A percentile compares a stretch with the other conserved stretches of the same genome.
phyloP scores from a whole-genome alignment of 2,113 vertebrate genomes.

The Phalacrocorax carbo region DNA sequence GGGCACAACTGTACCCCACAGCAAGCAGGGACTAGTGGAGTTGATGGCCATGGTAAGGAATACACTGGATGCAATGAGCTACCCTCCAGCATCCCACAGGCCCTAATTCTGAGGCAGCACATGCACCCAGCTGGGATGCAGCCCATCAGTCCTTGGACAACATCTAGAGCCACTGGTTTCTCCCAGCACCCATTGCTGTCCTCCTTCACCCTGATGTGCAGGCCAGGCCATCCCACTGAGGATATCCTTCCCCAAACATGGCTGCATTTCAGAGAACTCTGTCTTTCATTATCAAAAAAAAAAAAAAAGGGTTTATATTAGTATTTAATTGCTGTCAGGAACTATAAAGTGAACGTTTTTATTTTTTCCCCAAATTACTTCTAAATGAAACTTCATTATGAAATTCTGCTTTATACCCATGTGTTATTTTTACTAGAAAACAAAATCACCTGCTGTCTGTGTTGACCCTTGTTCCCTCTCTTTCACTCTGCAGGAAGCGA shows the following conservation, averaged over 20 bases:
- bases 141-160: fast-evolving
- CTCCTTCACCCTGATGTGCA: fast-evolving
- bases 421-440: background rate
- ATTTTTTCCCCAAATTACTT: background rate
- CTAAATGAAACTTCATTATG: background rate
- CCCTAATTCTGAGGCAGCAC: background rate
- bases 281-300: background rate
- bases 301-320: background rate
- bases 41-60: background rate
- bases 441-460: background rate
- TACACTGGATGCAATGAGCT: background rate
- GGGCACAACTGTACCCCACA: background rate
- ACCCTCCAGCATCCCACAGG: background rate
- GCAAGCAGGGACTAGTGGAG: background rate
- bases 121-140: background rate
- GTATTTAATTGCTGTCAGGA: background rate
- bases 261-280: background rate
- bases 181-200: background rate
- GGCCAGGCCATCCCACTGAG: background rate
- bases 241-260: background rate
- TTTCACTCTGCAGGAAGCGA: background rate
- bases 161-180: background rate
- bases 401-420: background rate
- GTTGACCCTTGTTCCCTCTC: background rate
- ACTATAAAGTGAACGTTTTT: background rate